Evolutionary conservation across 1,140 invertebrate species (phyloP).

Genomic region (Drosophila insularis): DNA sequence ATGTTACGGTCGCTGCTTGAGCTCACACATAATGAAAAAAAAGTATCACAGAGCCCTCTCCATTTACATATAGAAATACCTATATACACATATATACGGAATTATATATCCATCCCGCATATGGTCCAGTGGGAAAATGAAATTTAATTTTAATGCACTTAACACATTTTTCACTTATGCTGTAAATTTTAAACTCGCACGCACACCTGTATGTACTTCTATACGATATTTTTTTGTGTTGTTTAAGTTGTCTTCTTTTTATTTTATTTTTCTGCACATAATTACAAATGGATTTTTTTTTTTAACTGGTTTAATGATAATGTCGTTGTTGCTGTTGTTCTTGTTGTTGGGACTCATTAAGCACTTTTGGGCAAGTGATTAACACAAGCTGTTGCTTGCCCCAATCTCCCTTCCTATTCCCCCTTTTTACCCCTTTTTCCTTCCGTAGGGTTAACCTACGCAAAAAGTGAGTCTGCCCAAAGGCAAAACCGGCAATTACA

Average conservation of each 20-base stretch:
- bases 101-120: constrained; percentile 15
- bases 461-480: constrained; percentile 38
- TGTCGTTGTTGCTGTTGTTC: constrained; percentile 37
- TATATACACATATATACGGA: not conserved
- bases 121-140: constrained; percentile 11
- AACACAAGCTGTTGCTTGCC: constrained; percentile 74
- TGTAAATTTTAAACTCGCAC: constrained; percentile 42
- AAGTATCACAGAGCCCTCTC: constrained; percentile 18
- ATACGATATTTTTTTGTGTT: constrained; percentile 29
- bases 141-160: constrained; percentile 34
- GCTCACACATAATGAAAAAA: constrained; percentile 60
- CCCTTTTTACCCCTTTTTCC: constrained; percentile 42
- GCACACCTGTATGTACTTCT: not conserved
- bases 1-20: constrained; percentile 38
- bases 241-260: constrained; percentile 43
- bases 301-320: constrained; percentile 41
- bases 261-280: constrained; percentile 46
- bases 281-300: constrained; percentile 74
- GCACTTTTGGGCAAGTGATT: constrained; percentile 69
- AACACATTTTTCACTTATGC: constrained; percentile 37
- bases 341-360: constrained; percentile 67
- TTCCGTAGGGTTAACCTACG: constrained; percentile 20
- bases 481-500: constrained; percentile 41
- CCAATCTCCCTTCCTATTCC: constrained; percentile 29
- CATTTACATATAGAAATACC: constrained; percentile 11